Evolutionary conservation across 2,797 vertebrate genomes (phyloP).

Genomic region (Rhinoraja longicauda): DNA sequence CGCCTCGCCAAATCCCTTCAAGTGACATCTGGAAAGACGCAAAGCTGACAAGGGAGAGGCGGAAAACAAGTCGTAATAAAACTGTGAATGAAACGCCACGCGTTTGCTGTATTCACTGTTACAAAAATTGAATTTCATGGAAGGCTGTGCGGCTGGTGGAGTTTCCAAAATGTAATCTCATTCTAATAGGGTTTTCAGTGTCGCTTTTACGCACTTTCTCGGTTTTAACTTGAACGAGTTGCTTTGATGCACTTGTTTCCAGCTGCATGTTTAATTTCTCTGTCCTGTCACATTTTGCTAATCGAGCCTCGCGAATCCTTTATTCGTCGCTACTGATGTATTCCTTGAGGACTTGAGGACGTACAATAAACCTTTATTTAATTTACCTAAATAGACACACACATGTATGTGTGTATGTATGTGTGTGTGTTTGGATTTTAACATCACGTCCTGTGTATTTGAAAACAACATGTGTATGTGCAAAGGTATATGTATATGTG

Average conservation of each 20-base stretch:
- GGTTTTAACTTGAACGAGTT: slow-evolving; percentile 54
- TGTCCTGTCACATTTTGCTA: slow-evolving; percentile 50
- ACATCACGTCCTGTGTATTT: too few relatives aligned
- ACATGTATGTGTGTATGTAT: too few relatives aligned
- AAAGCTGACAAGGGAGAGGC: background rate
- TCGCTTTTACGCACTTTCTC: slow-evolving; percentile 47
- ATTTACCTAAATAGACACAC: background rate
- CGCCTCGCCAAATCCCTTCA: background rate
- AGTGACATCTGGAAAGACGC: background rate
- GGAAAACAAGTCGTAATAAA: background rate
- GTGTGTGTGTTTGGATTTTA: too few relatives aligned
- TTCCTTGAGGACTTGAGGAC: background rate
- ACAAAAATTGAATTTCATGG: background rate
- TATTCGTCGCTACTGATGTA: slow-evolving; percentile 17
- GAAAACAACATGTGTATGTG: too few relatives aligned
- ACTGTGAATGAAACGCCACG: background rate
- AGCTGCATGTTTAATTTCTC: slow-evolving; percentile 46
- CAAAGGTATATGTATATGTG: too few relatives aligned
- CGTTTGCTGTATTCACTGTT: background rate
- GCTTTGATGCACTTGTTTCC: slow-evolving; percentile 49
- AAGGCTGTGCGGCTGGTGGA: background rate
- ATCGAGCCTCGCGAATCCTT: slow-evolving; percentile 48
- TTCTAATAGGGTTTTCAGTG: slow-evolving; percentile 49
- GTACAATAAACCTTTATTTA: background rate
- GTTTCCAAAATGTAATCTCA: slow-evolving; percentile 40